Percentiles rank a stretch among this genome's conserved stretches.
phyloP scores from a whole-genome alignment of 1,140 invertebrate genomes.

The Leptinotarsa defecta region DNA sequence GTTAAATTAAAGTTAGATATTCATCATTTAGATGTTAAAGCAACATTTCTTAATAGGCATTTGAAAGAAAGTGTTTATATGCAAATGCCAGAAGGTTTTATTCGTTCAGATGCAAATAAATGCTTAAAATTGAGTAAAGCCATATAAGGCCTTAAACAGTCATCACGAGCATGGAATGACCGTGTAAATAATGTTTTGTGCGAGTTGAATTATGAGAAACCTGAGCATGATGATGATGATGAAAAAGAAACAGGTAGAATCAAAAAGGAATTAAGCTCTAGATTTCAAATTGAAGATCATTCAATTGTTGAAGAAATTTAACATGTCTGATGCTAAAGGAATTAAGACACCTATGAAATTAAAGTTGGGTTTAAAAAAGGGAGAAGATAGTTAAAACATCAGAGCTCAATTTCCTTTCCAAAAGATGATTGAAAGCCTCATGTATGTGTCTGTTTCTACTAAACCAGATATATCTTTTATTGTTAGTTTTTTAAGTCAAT shows the following conservation, averaged over 20 bases:
- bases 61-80: not conserved
- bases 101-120: not conserved
- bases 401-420: not conserved
- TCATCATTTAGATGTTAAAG: not conserved
- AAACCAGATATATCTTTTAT: not conserved
- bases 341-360: not conserved
- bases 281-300: too few relatives aligned
- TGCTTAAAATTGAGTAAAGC: too few relatives aligned
- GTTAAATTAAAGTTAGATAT: too few relatives aligned
- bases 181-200: too few relatives aligned
- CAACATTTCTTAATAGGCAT: not conserved
- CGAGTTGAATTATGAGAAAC: too few relatives aligned
- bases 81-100: not conserved
- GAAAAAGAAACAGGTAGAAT: not conserved
- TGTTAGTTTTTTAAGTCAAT: not conserved
- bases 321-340: not conserved
- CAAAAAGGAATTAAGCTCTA: too few relatives aligned
- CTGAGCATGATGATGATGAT: not conserved
- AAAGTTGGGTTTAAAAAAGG: not conserved
- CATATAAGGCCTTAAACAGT: too few relatives aligned
- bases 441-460: not conserved
- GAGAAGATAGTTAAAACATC: too few relatives aligned
- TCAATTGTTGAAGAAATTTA: not conserved
- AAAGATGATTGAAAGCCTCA: not conserved
- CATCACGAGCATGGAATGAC: too few relatives aligned